Percentiles rank a stretch among this genome's conserved stretches.
These are phyloP conservation scores for Arctia plantaginis DNA, from an alignment of 2,888 invertebrate species.

Conservation along the genomic window DNA sequence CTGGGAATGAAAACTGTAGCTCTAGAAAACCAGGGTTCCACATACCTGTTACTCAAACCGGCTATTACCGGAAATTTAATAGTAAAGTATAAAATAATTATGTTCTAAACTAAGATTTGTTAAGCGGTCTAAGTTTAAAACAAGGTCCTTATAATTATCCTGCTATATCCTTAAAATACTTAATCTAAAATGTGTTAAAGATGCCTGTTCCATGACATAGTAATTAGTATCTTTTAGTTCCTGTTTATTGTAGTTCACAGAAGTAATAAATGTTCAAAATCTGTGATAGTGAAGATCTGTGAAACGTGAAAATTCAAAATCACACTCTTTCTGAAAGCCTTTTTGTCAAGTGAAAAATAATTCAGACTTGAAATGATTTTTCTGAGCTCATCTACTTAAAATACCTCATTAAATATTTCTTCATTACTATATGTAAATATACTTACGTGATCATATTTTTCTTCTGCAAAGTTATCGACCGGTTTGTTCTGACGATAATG, in stretches of 20 bases:
- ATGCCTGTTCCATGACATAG: neutral
- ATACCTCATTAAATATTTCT: neutral
- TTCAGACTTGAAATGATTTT: neutral
- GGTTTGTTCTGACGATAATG: conserved; percentile 37
- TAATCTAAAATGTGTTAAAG: neutral
- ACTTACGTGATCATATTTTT: conserved; percentile 15
- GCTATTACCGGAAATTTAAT: neutral
- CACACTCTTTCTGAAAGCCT: neutral
- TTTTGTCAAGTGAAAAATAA: neutral
- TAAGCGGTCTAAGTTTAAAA: neutral
- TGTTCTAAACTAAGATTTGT: neutral
- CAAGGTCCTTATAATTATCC: neutral
- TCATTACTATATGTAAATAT: neutral
- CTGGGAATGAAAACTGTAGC: too few relatives aligned
- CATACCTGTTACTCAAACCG: neutral
- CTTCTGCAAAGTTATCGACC: conserved; percentile 25
- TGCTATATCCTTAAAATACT: neutral
- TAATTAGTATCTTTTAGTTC: neutral
- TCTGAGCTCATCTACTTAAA: neutral
- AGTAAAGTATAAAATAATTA: neutral
- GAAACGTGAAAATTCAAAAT: neutral
- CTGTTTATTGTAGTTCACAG: neutral
- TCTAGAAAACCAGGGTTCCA: neutral
- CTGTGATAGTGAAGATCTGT: too few relatives aligned
- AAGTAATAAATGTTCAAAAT: neutral